Conservation (phyloP, 2,113 vertebrate species). For the Acanthisitta chloris region DNA sequence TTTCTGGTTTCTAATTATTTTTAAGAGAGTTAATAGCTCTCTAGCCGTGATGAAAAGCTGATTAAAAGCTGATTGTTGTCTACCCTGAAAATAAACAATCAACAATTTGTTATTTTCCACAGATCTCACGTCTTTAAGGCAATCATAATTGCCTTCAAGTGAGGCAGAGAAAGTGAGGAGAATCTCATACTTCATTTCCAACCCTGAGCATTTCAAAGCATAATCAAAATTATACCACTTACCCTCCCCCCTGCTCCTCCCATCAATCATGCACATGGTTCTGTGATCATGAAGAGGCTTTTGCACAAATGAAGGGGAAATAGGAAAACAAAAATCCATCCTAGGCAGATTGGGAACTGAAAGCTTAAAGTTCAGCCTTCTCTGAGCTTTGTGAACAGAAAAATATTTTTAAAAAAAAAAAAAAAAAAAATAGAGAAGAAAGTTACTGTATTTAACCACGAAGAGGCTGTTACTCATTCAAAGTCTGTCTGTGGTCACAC, state of each 20-base stretch:
- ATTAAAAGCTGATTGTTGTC: constrained; percentile 52
- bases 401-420: neutral
- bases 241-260: neutral
- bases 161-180: neutral
- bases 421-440: neutral
- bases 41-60: neutral
- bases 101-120: constrained; percentile 24
- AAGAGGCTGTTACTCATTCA: neutral
- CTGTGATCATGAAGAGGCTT: neutral
- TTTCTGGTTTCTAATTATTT: constrained; percentile 52
- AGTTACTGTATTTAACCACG: neutral
- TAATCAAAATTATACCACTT: neutral
- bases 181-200: constrained; percentile 13
- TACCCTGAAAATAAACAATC: constrained; percentile 34
- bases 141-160: neutral
- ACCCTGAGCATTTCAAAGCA: neutral
- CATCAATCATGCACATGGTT: neutral
- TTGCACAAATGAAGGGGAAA: neutral
- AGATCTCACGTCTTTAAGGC: neutral
- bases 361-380: neutral
- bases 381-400: neutral
- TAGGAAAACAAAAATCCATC: neutral
- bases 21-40: constrained; percentile 31
- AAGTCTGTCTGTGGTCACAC: neutral
- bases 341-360: neutral